Base-by-base conservation (phyloP, 2,797 vertebrate species). In the Valencia hispanica region DNA sequence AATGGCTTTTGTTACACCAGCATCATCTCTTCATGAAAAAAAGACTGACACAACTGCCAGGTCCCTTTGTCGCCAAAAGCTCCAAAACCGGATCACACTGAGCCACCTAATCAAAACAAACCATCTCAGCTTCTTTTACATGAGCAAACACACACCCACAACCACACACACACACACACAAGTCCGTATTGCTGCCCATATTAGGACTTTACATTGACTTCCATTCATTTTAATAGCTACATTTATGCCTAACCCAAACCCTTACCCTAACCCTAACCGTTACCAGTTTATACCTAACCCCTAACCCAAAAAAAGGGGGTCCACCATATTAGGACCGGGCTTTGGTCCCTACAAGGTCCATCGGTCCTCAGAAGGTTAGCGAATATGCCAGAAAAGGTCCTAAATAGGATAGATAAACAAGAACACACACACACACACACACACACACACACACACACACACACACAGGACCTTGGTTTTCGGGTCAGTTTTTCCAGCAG, bases 401-500 rank as follows among this genome's bases (percentile, higher is more conserved):
- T n/a, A n/a, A n/a, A n/a, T n/a, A n/a, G n/a, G n/a, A n/a, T n/a
- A n/a, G n/a, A n/a, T n/a, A n/a, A n/a, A n/a, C n/a, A n/a, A n/a
- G n/a, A n/a, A 10, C 32, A 84, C 68, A 70, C 7, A 69, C 51
- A 80, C 63, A 51, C 18, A 51, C 48, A 51, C 48, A 20, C 32
- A 70, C 76, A 71, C 74, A 39, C 39, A n/a, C 65, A 65, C 57
- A 36, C 4, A 47, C 45, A 84, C 65, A 66, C 9, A 71, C 55
- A 77, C 55, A 83, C 1, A 71, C 18, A 53, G 53, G 59, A 55
- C 68, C 32, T 85, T 80, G 32, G 72, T 34, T 68, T 87, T 83
- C 17, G 75, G 22, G 73, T 85, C 79, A 84, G 86, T 84, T 85
- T 81, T 93, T 93, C 89, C 78, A 84, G 92, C 88, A 88, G 36